Evolutionary conservation across 2,797 vertebrate species (phyloP), one percentile per base, ranked within the genome.

Genomic region (Dromococcyx pavoninus): DNA sequence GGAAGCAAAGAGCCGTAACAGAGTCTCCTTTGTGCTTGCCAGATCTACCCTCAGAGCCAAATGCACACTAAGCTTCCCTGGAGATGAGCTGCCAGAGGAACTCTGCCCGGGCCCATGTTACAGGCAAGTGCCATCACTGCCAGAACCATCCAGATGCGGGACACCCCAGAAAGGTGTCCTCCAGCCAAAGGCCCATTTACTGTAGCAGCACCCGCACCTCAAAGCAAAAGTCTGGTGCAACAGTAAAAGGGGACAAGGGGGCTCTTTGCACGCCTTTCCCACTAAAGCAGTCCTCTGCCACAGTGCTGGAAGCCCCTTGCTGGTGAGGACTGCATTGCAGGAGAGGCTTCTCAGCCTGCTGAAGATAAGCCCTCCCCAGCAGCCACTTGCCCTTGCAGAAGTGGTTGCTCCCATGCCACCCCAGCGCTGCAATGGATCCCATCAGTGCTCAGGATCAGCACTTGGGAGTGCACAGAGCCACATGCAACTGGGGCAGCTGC

Each of bases 251-350:
- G 41, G 39, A 41, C 13, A 11, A 54, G 44, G 35, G 13, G 27
- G 11, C 11, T 82, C 65, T 39, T 9, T 71, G 33, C 3, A 12
- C 13, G 28, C 17, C 13, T 19, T 28, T 70, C n/a, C n/a, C 39
- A 28, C 50, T 0, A 0, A 41, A 53, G 39, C n/a, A 14, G 11
- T 7, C 30, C 44, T 46, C 71, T 3, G 0, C 57, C 51, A 28
- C 0, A 0, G 37, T 0, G 0, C 50, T 64, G 33, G 53, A 46
- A 83, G 43, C 24, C 35, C n/a, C 43, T 76, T 0, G 4, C 32
- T 1, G 0, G n/a, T 0, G 0, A 39, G 60, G 46, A 30, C 44
- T 23, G n/a, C 0, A 1, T n/a, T 2, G 0, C 62, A 32, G 37
- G 53, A 35, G 14, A n/a, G 19, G 44, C 22, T 48, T 60, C 60